Base-by-base conservation (phyloP, 2,797 vertebrate genomes). In the Rhabdomys pumilio region DNA sequence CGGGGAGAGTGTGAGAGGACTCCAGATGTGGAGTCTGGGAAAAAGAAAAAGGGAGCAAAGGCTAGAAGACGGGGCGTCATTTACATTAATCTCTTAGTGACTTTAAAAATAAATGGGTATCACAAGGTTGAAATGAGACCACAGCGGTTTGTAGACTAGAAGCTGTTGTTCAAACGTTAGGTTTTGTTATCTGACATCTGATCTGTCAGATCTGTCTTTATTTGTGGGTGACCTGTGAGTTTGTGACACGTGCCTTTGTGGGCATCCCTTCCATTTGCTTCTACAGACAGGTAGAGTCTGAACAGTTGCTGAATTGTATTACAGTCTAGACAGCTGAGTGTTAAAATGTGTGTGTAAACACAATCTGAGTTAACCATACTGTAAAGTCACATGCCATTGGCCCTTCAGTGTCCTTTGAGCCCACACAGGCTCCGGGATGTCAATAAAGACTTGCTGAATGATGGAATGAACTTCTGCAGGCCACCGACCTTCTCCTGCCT, bases 291-390 rank as follows among this genome's bases (percentile, higher is more conserved):
- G 20, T 10, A 55, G 38, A 31, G 2, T 44, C 41, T 41, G 53
- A 83, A 31, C 38, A 93, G 75, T 6, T 14, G 76, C 86, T 41
- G n/a, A 63, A 24, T 29, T 47, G 8, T 26, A 59, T 55, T 59
- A 29, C 13, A 47, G 86, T 61, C 92, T 22, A 61, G 77, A 72
- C 34, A 72, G 67, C 57, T 81, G 57, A 75, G 38, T 72, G 59
- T 89, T 75, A 84, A 89, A 94, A 82, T 82, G 76, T 67, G 72
- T 76, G 50, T 89, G 26, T 73, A 61, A 73, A 73, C 57, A 91
- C 63, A 76, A 29, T 76, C 63, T 50, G 44, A 93, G 47, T 50
- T 75, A 79, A 47, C 81, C 44, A 20, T 59, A 29, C n/a, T 31
- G 17, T 59, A 31, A 69, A 24, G 19, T 47, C 87, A 72, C 63